Evolutionary conservation across 2,113 vertebrate genomes (phyloP), one percentile per base, ranked within the genome.

Genomic region (Catharus fuscescens): DNA sequence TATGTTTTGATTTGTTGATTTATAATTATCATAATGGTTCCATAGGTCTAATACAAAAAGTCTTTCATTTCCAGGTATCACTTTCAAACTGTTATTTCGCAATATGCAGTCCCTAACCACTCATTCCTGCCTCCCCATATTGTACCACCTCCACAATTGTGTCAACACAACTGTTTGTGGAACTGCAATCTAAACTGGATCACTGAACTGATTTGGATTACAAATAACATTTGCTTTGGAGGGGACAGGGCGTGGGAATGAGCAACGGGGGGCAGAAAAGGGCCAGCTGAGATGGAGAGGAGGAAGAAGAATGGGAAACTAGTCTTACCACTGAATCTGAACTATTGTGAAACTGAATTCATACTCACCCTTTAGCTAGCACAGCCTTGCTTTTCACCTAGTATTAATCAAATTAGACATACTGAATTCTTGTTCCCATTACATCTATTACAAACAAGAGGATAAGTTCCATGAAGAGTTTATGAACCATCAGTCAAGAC

Each of bases 111-210:
- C 54, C 54, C 66, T 59, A 83, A 86, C 59, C 80, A 62, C 47
- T 88, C 38, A 38, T 66, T 80, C 76, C 86, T 94, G 60, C 86
- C 72, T 90, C 60, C 11, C 76, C 36, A 9, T 77, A 40, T n/a
- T 92, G 71, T 93, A 88, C 90, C 82, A 92, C 88, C 95, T 94
- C 82, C 88, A 94, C 88, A 83, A 79, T 88, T 93, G 92, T 97
- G 95, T 93, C 92, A 96, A 96, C 94, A 96, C 79, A 86, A 93
- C 81, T 90, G 85, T 90, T 94, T 90, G 90, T 97, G 85, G 90
- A 88, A 70, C 79, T 88, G 86, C 74, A 94, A 54, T 94, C 92
- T 92, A 66, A 90, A 88, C 62, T 92, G 95, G 88, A 96, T 96
- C 85, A 72, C 90, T 86, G 85, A 90, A 88, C 86, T 90, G 88